Conservation (phyloP, 2,113 vertebrate genomes). For the Pseudorasbora parva region DNA sequence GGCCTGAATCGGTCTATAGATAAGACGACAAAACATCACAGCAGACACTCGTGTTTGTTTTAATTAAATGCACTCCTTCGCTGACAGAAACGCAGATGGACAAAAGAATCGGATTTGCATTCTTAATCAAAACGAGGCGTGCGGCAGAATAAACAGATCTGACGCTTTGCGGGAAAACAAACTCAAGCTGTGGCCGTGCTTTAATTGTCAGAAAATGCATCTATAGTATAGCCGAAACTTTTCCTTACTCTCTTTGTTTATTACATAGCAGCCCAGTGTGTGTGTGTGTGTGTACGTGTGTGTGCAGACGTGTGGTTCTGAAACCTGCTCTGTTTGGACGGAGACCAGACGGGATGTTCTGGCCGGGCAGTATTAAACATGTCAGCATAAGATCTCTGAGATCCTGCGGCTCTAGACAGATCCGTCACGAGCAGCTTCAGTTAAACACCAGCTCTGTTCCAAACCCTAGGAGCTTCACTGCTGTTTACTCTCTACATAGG, state of each 20-base stretch:
- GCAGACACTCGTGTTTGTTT: conserved; percentile 59
- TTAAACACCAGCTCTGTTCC: neutral
- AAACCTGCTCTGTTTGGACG: neutral
- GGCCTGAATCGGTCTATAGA: conserved; percentile 38
- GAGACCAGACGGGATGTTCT: neutral
- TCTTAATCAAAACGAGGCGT: conserved; percentile 61
- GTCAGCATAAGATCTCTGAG: conserved; percentile 11
- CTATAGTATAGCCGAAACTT: conserved; percentile 7
- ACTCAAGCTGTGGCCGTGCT: conserved; percentile 37
- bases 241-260: neutral
- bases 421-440: neutral
- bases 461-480: neutral
- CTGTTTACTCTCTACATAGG: conserved; percentile 4
- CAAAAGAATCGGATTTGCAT: conserved; percentile 61
- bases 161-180: conserved; percentile 50
- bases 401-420: conserved; percentile 15
- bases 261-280: neutral
- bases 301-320: neutral
- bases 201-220: conserved; percentile 26
- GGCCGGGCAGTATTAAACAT: conserved; percentile 5
- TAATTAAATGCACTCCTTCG: conserved; percentile 58
- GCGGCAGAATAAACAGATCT: conserved; percentile 57
- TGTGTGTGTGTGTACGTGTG: no score
- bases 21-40: conserved; percentile 46
- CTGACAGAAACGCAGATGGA: conserved; percentile 63